Conservation (phyloP, 2,113 vertebrate genomes). For the Poeciliopsis turrubarensis region DNA sequence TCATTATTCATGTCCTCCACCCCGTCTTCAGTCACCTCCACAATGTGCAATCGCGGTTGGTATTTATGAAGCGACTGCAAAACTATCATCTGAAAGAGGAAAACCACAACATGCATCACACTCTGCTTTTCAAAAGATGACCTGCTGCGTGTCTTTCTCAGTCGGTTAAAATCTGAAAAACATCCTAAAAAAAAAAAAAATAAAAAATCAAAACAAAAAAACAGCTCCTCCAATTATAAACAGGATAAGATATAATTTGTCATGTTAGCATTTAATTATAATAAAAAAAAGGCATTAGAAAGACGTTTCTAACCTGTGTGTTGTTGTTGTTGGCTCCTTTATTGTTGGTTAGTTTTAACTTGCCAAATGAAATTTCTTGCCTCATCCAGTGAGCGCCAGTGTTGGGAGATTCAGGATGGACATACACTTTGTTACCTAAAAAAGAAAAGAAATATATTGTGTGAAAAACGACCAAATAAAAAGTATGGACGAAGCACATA, state of each 20-base stretch:
- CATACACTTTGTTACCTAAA: conserved; percentile 96
- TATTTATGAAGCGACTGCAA: conserved; percentile 97
- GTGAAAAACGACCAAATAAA: background rate
- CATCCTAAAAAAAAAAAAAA: no score
- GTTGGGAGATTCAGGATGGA: conserved; percentile 97
- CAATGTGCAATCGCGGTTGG: conserved; percentile 95
- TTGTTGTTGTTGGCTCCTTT: conserved; percentile 98
- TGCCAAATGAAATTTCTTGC: conserved; percentile 98
- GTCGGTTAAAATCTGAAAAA: no score
- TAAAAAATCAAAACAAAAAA: background rate
- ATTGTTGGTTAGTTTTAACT: conserved; percentile 98
- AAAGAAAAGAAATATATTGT: background rate
- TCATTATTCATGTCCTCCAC: conserved; percentile 95
- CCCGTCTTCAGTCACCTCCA: conserved; percentile 96
- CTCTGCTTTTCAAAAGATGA: background rate
- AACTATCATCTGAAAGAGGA: conserved; percentile 91
- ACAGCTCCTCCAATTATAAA: background rate
- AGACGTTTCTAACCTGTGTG: conserved; percentile 85
- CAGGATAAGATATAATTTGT: background rate
- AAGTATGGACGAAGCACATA: no score
- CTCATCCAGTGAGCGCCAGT: conserved; percentile 99
- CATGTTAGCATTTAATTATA: background rate
- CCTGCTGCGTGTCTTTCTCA: background rate
- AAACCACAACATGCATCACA: background rate
- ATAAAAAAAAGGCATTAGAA: background rate